These are phyloP conservation scores for Trissoscelio sp. DNA, from an alignment of 2,888 invertebrate genomes.

Conservation along the genomic window DNA sequence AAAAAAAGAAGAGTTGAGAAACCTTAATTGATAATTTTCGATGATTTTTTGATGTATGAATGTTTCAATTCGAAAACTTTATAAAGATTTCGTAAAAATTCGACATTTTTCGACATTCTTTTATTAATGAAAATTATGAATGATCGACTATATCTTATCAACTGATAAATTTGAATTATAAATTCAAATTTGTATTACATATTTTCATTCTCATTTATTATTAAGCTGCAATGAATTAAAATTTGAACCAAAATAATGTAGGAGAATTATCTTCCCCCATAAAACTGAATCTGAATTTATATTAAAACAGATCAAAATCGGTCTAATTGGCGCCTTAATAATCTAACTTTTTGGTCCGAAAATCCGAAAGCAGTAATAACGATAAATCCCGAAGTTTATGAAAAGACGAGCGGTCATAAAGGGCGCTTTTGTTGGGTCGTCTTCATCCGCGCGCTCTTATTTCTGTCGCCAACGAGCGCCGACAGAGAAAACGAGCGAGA, in stretches of 20 bases:
- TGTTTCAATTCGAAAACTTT: neutral
- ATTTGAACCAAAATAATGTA: too few relatives aligned
- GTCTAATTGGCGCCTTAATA: slow-evolving; percentile 34
- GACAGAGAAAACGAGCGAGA: slow-evolving; percentile 32
- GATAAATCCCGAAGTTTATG: slow-evolving; percentile 71
- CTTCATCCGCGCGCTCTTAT: slow-evolving; percentile 61
- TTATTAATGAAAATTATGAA: too few relatives aligned
- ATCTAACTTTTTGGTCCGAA: slow-evolving; percentile 15
- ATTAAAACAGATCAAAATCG: neutral
- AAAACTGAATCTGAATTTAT: too few relatives aligned
- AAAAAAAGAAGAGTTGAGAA: slow-evolving; percentile 5
- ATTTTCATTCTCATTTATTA: too few relatives aligned
- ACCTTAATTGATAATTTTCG: slow-evolving; percentile 1
- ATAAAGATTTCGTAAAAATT: too few relatives aligned
- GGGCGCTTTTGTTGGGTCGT: slow-evolving; percentile 66
- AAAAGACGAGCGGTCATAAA: slow-evolving; percentile 69
- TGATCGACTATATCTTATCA: too few relatives aligned
- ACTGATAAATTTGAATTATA: too few relatives aligned
- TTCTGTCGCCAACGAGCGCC: slow-evolving; percentile 44
- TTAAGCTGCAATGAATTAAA: too few relatives aligned
- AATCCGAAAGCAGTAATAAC: slow-evolving; percentile 56
- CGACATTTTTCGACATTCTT: too few relatives aligned
- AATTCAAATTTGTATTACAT: too few relatives aligned
- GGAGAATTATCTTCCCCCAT: too few relatives aligned
- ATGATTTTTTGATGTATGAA: slow-evolving; percentile 6